These are phyloP conservation scores for Pyrocoelia pectoralis DNA, from an alignment of 2,888 invertebrate species.

Conservation along the genomic window DNA sequence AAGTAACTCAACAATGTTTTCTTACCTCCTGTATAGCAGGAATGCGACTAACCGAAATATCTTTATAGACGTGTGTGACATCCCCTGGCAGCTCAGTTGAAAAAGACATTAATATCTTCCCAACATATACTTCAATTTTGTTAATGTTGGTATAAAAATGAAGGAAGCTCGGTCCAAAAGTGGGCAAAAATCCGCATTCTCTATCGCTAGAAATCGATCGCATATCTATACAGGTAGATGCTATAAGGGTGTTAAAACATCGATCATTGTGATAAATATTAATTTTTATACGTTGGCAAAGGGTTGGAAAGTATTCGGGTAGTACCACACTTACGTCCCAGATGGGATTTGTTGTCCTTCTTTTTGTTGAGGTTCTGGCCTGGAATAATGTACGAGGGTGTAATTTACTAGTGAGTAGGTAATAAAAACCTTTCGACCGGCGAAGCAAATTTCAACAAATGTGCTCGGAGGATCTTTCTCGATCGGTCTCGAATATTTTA, in stretches of 20 bases:
- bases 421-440: slow-evolving; percentile 65
- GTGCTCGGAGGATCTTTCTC: slow-evolving; percentile 53
- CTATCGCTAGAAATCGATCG: slow-evolving; percentile 68
- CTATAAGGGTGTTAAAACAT: slow-evolving; percentile 57
- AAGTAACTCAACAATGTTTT: background rate
- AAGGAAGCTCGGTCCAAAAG: slow-evolving; percentile 82
- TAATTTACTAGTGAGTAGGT: too few species aligned
- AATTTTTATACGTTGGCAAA: slow-evolving; percentile 76
- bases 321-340: slow-evolving; percentile 83
- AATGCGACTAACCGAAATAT: slow-evolving; percentile 45
- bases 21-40: slow-evolving; percentile 49
- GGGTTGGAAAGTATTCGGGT: slow-evolving; percentile 82
- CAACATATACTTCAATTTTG: slow-evolving; percentile 70
- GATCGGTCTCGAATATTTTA: background rate
- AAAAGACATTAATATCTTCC: slow-evolving; percentile 76
- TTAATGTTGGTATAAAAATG: slow-evolving; percentile 75
- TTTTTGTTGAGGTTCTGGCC: slow-evolving; percentile 68
- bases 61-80: slow-evolving; percentile 58
- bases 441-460: slow-evolving; percentile 69
- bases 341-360: slow-evolving; percentile 68
- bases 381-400: slow-evolving; percentile 34
- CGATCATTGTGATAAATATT: slow-evolving; percentile 53
- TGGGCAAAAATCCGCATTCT: slow-evolving; percentile 76
- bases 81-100: slow-evolving; percentile 71
- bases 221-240: slow-evolving; percentile 66